Evolutionary conservation across 2,888 invertebrate species (phyloP).

Genomic region (Chymomyza caudatula): DNA sequence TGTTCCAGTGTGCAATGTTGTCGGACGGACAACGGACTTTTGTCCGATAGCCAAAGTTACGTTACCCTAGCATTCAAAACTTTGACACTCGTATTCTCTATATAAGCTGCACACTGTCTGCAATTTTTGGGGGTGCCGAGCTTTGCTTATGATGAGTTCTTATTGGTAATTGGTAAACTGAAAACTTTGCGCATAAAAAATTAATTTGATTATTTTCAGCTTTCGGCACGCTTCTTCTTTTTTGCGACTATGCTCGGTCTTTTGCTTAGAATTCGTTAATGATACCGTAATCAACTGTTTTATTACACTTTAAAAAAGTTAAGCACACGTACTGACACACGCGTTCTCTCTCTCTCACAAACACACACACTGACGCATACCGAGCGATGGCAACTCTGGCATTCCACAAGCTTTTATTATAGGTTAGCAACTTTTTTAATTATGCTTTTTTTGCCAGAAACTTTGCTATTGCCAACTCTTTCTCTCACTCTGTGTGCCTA

Average conservation of each 20-base stretch:
- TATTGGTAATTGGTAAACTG: conserved; percentile 63
- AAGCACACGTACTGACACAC: background rate
- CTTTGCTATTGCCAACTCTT: background rate
- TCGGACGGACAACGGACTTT: too few relatives aligned
- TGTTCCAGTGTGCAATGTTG: background rate
- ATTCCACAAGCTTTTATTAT: conserved; percentile 16
- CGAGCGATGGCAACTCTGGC: conserved; percentile 6
- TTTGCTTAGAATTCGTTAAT: conserved; percentile 56
- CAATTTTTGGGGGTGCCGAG: conserved; percentile 6
- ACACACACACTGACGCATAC: conserved; percentile 15
- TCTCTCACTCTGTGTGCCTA: background rate
- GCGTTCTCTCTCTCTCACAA: background rate
- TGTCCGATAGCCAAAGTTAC: too few relatives aligned
- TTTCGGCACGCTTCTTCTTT: background rate
- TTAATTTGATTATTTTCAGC: conserved; percentile 64
- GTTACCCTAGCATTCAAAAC: background rate
- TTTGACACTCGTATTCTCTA: conserved; percentile 7
- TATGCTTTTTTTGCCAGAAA: conserved; percentile 29
- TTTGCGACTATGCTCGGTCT: conserved; percentile 17
- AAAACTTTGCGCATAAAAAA: conserved; percentile 67
- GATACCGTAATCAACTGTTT: conserved; percentile 71
- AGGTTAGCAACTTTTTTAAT: conserved; percentile 61
- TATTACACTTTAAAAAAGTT: conserved; percentile 65
- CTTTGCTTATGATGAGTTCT: conserved; percentile 59
- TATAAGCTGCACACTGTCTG: conserved; percentile 35